Conservation (phyloP, 2,888 invertebrate species). For the Eupsilia transversa region DNA sequence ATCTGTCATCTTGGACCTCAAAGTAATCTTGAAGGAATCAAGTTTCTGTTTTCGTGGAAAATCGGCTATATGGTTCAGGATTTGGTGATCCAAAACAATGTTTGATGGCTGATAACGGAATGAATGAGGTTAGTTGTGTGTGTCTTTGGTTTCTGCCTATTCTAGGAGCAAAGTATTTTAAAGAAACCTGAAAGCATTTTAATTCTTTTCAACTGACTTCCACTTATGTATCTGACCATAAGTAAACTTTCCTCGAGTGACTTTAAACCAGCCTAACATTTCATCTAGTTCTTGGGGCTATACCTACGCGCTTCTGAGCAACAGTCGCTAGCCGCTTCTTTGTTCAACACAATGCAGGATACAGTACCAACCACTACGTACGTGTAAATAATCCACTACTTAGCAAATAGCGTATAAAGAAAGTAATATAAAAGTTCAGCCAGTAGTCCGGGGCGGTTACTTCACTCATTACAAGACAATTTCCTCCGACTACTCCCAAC, state of each 20-base stretch:
- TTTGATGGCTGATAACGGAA: slow-evolving; percentile 27
- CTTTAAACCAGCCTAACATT: not conserved
- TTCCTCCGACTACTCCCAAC: slow-evolving; percentile 32
- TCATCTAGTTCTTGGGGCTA: not conserved
- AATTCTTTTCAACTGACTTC: not conserved
- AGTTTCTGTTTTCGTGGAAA: slow-evolving; percentile 32
- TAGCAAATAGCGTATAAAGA: slow-evolving; percentile 1
- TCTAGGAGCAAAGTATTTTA: not conserved
- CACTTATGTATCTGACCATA: not conserved
- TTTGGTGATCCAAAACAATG: slow-evolving; percentile 25
- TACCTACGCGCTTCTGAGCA: not conserved
- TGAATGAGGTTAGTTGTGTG: not conserved
- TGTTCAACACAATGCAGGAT: not conserved
- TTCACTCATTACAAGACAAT: slow-evolving; percentile 54
- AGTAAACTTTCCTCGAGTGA: not conserved
- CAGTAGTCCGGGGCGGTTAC: slow-evolving; percentile 27
- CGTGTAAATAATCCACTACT: not conserved
- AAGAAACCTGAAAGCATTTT: not conserved
- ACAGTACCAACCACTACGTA: not conserved
- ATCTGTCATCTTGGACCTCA: slow-evolving; percentile 47
- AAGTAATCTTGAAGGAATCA: slow-evolving; percentile 35
- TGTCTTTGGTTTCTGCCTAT: not conserved
- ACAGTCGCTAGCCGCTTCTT: not conserved
- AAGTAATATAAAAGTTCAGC: slow-evolving; percentile 34
- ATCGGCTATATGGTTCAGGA: slow-evolving; percentile 16